Base-by-base conservation (phyloP, 2,797 vertebrate species). In the Onychomys leucogaster region DNA sequence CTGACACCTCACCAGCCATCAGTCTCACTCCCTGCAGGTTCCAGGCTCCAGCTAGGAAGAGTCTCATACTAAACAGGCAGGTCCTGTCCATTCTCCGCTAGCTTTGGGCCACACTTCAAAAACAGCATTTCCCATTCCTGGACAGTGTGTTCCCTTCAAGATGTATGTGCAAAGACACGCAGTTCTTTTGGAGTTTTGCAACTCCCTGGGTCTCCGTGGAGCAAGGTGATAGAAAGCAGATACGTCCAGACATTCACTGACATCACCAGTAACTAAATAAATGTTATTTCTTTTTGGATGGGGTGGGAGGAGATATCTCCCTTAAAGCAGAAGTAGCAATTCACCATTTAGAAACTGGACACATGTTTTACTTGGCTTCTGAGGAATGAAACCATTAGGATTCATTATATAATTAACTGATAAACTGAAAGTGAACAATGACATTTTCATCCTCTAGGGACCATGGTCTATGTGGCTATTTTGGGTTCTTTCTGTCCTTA, bases 91-190 rank as follows among this genome's bases (percentile, higher is more conserved):
- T 43, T 65, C 63, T 83, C 69, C 76, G 37, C 29, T 2, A 49
- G 86, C 49, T 27, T 0, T 11, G 16, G 69, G n/a, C 41, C 83
- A 27, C 5, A 21, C 55, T 89, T 95, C 95, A 95, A 76, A 97
- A 84, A 76, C 41, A 87, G 73, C 6, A 5, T 37, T 81, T 25
- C 37, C 14, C 46, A 21, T 83, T 73, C 4, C 23, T 34, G 46
- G 67, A 92, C 11, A 92, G 55, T 29, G 89, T 23, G 2, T 6
- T 94, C 57, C 75, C 89, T 93, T 90, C 91, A 90, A 94, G 46
- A 95, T 87, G 71, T 43, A 29, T 57, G 25, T 87, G 63, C 3
- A 67, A 94, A 90, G 9, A 61, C 52, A 55, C n/a, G n/a, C 71
- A 69, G 55, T 77, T 80, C 55, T 92, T 75, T 67, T 5, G 57